Evolutionary conservation across 2,113 vertebrate genomes (phyloP), one percentile per base, ranked within the genome.

Genomic region (Pollachius pollachius): DNA sequence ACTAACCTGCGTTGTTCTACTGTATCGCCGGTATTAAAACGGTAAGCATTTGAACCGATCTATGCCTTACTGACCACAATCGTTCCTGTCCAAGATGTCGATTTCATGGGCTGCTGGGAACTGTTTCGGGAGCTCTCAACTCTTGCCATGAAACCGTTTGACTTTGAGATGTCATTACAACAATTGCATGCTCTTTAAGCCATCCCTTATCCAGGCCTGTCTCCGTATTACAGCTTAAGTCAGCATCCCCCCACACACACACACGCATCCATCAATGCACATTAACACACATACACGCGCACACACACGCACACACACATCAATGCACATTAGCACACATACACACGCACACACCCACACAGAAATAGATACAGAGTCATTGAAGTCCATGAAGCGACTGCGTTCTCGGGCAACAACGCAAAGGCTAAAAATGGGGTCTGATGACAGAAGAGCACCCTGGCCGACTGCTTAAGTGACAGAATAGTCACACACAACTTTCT

Each of bases 391-490:
- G 77, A 69, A 74, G 74, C 67, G 12, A 18, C 63, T 59, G 56
- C 34, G 41, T 85, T 84, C 84, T 81, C 85, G 78, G 81, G 80
- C 86, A 90, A 90, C 85, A 81, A 82, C 81, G 75, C 52, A 67
- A 82, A 86, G 73, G 86, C 89, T n/a, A 88, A 89, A 89, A 27
- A 75, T 72, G 48, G 80, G 87, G 85, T 88, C 77, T 87, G 76
- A 82, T 76, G 79, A 70, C 65, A 73, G 71, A 74, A 83, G 77
- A 70, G 80, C 72, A 75, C 65, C 81, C 79, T 77, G 30, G 19
- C 61, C 80, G 74, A 68, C 80, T 68, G 27, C 71, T 58, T 17
- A 9, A 73, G 70, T 74, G 65, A 72, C 57, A 67, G n/a, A 68
- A 75, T 54, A 1, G 63, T 16, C 30, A 60, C 5, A 59, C 72